These are phyloP conservation scores for Pachyramphus minor DNA, from an alignment of 2,113 vertebrate genomes.

Conservation along the genomic window DNA sequence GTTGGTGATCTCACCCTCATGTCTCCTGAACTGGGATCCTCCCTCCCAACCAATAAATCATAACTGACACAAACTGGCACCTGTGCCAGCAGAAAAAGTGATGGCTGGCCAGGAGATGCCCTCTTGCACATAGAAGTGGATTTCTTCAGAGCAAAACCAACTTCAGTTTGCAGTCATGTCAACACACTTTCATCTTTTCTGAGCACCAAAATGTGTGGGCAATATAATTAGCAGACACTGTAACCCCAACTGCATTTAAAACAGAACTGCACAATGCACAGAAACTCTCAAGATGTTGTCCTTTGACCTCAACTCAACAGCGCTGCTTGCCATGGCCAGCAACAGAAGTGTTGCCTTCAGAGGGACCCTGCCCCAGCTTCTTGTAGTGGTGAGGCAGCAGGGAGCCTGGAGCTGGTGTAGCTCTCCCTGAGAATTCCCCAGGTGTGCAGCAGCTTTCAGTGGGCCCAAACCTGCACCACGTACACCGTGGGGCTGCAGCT, in stretches of 20 bases:
- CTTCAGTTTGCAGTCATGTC: not conserved
- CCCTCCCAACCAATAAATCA: not conserved
- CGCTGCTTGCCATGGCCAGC: fast-evolving
- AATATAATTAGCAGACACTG: not conserved
- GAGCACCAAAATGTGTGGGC: fast-evolving
- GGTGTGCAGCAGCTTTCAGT: fast-evolving
- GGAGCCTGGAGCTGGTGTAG: not conserved
- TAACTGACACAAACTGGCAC: not conserved
- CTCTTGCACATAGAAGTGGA: not conserved
- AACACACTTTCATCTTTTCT: too few relatives aligned
- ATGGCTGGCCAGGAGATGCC: not conserved
- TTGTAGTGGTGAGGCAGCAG: fast-evolving
- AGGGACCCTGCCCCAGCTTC: not conserved
- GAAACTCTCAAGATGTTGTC: fast-evolving
- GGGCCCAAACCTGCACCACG: fast-evolving
- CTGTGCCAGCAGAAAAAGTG: not conserved
- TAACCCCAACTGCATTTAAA: not conserved
- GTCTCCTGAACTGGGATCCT: not conserved
- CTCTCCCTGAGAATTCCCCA: fast-evolving
- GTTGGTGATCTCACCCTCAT: not conserved
- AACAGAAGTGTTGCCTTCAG: fast-evolving
- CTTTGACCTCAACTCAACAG: not conserved
- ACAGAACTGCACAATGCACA: fast-evolving
- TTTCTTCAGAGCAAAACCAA: not conserved
- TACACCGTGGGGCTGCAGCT: fast-evolving